Percentiles rank a stretch among this genome's conserved stretches.
These are phyloP conservation scores for Zoanthus solanderi DNA, from an alignment of 92 coral and sea anemone genomes.

Conservation along the genomic window DNA sequence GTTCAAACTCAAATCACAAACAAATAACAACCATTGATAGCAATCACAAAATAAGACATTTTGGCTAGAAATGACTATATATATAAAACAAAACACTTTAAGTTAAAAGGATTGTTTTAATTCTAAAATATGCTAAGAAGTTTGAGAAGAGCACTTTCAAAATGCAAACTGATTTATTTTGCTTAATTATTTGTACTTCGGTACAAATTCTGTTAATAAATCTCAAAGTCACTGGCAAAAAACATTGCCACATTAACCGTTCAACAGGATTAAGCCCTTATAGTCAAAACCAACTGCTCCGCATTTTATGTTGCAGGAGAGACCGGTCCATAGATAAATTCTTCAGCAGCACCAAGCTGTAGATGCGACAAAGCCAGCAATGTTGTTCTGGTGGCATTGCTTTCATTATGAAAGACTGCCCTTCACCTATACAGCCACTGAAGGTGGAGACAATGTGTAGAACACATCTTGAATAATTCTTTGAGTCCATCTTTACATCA, in stretches of 20 bases:
- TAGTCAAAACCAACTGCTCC: slow-evolving; percentile 17
- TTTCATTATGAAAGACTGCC: slow-evolving; percentile 47
- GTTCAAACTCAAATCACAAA: too few relatives aligned
- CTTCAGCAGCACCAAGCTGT: slow-evolving; percentile 23
- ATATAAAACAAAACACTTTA: too few relatives aligned
- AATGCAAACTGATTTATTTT: slow-evolving; percentile 6
- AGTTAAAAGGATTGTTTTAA: too few relatives aligned
- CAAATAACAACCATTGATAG: too few relatives aligned
- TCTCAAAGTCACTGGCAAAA: slow-evolving; percentile 33
- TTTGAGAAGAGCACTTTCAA: neutral
- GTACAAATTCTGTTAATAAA: slow-evolving; percentile 25
- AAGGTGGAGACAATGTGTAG: slow-evolving; percentile 48
- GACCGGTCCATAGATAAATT: slow-evolving; percentile 36
- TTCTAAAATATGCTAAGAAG: neutral
- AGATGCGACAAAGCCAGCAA: slow-evolving; percentile 25
- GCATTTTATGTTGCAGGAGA: slow-evolving; percentile 23
- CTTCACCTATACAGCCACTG: slow-evolving; percentile 50
- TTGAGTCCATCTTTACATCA: slow-evolving; percentile 25
- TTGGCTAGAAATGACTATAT: too few relatives aligned
- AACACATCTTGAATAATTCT: slow-evolving; percentile 48
- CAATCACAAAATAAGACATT: neutral
- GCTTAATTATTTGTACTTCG: slow-evolving; percentile 1
- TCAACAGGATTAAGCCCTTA: slow-evolving; percentile 20
- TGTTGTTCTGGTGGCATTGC: slow-evolving; percentile 23
- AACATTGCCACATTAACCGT: slow-evolving; percentile 28